A percentile compares a stretch with the other conserved stretches of the same genome.
Evolutionary conservation across 2,113 vertebrate species (phyloP).

Genomic region (rabbit (Oryctolagus cuniculus)): DNA sequence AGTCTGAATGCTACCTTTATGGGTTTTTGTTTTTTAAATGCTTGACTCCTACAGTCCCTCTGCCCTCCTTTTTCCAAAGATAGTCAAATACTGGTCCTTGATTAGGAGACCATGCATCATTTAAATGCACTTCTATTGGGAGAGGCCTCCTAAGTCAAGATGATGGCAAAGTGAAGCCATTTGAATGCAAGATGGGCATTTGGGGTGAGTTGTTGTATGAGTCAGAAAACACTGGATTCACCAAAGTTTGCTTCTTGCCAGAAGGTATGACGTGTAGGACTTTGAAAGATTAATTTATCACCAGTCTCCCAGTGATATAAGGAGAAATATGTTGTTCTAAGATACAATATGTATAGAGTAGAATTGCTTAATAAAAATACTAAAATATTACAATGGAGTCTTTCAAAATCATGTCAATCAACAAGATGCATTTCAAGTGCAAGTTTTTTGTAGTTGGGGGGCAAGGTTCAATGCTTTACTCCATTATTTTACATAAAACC

Average conservation of each 20-base stretch:
- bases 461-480: slow-evolving; percentile 42
- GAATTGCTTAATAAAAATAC: not conserved
- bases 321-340: not conserved
- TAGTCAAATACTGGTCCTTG: slow-evolving; percentile 1
- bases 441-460: not conserved
- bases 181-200: slow-evolving; percentile 22
- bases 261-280: not conserved
- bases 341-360: slow-evolving; percentile 9
- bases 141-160: not conserved
- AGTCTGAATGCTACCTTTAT: not conserved
- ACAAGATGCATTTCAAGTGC: slow-evolving; percentile 17
- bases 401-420: slow-evolving; percentile 49
- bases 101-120: slow-evolving; percentile 5
- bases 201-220: slow-evolving; percentile 55
- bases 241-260: slow-evolving; percentile 43
- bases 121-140: slow-evolving; percentile 1
- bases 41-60: no score
- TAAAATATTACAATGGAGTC: not conserved
- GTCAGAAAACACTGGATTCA: slow-evolving; percentile 54
- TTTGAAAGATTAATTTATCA: slow-evolving; percentile 61
- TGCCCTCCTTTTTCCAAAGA: not conserved
- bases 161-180: slow-evolving; percentile 2
- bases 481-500: slow-evolving; percentile 63
- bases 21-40: no score
- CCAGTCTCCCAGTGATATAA: slow-evolving; percentile 40